phyloP scores from a whole-genome alignment of 2,113 vertebrate species.

The Platycercus adscitus region DNA sequence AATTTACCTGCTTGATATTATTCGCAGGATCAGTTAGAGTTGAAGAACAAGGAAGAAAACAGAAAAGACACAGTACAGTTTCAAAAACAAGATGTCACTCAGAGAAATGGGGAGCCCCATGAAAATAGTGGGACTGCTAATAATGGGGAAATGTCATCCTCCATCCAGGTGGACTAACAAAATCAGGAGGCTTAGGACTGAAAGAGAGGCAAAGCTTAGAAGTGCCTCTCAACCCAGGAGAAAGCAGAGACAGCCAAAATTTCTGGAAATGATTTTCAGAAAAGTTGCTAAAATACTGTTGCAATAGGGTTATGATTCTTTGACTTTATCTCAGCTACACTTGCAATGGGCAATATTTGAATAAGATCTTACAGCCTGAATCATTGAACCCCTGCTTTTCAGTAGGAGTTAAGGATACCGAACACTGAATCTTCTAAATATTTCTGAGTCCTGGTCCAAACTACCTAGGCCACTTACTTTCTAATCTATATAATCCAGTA shows the following conservation, averaged over 20 bases:
- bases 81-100: background rate
- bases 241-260: background rate
- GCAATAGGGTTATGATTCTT: background rate
- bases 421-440: background rate
- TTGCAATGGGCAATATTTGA: background rate
- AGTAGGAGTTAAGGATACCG: background rate
- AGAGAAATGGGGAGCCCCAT: background rate
- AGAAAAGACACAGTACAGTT: background rate
- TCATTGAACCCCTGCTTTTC: background rate
- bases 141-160: background rate
- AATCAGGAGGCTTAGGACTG: background rate
- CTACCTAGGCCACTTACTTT: background rate
- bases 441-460: background rate
- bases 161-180: background rate
- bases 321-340: background rate
- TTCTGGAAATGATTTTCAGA: background rate
- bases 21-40: background rate
- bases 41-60: background rate
- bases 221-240: background rate
- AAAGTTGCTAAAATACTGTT: background rate
- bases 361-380: background rate
- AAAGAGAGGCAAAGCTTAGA: background rate
- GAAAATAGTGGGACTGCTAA: background rate
- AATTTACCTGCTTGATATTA: background rate
- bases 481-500: background rate